A percentile compares a stretch with the other conserved stretches of the same genome.
Conservation (phyloP, 1,140 invertebrate genomes). For the Heliconius himera region DNA sequence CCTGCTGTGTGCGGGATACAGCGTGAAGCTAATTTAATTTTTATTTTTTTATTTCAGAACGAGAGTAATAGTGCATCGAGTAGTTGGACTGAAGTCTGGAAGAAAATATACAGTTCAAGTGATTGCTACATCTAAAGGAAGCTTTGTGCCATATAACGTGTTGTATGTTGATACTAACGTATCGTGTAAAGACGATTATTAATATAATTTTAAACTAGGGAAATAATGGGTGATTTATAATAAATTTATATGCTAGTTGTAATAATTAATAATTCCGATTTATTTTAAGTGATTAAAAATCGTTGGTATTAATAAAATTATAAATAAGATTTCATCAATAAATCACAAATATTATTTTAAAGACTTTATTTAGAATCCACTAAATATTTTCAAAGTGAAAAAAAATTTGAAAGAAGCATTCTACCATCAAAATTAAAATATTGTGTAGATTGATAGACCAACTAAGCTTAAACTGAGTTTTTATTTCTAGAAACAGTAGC, state of each 20-base stretch:
- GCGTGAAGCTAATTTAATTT: too few relatives aligned
- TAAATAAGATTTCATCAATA: background rate
- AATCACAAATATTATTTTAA: background rate
- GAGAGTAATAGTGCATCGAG: conserved; percentile 65
- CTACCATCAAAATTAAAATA: too few relatives aligned
- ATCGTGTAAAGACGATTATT: conserved; percentile 54
- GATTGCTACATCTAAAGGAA: conserved; percentile 62
- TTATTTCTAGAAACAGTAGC: too few relatives aligned
- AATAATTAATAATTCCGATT: conserved; percentile 1
- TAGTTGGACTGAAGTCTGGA: conserved; percentile 60
- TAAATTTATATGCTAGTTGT: background rate
- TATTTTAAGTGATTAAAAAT: conserved; percentile 10
- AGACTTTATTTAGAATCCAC: too few relatives aligned
- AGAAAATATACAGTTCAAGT: conserved; percentile 72
- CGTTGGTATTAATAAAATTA: background rate
- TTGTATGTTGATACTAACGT: conserved; percentile 68
- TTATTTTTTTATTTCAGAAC: conserved; percentile 51
- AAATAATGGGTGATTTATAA: conserved; percentile 7
- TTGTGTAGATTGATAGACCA: background rate
- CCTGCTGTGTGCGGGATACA: too few relatives aligned
- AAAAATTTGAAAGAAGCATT: too few relatives aligned
- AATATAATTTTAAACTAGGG: background rate
- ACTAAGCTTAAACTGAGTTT: background rate
- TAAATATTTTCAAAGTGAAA: too few relatives aligned
- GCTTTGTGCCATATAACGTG: conserved; percentile 64